Evolutionary conservation across 2,888 invertebrate species (phyloP), one percentile per base, ranked within the genome.

Genomic region (Cosmia trapezina): DNA sequence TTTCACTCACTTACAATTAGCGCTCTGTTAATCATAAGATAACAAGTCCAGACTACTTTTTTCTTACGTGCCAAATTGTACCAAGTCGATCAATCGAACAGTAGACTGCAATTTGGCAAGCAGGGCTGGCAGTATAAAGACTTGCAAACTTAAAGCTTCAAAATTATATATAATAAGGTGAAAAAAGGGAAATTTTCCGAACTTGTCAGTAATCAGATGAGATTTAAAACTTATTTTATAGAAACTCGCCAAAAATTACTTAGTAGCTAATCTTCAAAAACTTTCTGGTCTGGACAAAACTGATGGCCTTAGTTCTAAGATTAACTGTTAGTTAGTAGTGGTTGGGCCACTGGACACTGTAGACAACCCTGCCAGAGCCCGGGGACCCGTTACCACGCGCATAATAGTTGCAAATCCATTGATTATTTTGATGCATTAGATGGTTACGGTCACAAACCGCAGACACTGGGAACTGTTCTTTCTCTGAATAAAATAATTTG

Each of bases 21-120:
- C 94, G 94, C 91, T 95, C 94, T 95, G 94, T 93, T 95, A 94
- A 95, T 92, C 93, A 93, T 91, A 88, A 91, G 88, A 88, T 91
- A 92, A 91, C 92, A 91, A 91, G 90, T 87, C 87, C 87, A 82
- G 86, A 86, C 89, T 85, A 79, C 83, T 91, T 91, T 91, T 90
- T 89, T 87, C 80, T 83, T 81, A 78, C 79, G 86, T 84, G 78
- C 88, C 88, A 87, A 91, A 90, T 91, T 91, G 88, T 86, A 86
- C 84, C 84, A 87, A 89, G 87, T 88, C 88, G 87, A 92, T 91
- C 89, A 88, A 89, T 90, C 71, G 82, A 80, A 83, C 61, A 68
- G 67, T 78, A 69, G 80, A 80, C 73, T 85, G 65, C 76, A 83
- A 84, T 86, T 85, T 83, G 47, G 63, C n/a, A 61, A 53, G 41